Base-by-base conservation (phyloP, 1,140 invertebrate species). In the Drosophila oshimai region DNA sequence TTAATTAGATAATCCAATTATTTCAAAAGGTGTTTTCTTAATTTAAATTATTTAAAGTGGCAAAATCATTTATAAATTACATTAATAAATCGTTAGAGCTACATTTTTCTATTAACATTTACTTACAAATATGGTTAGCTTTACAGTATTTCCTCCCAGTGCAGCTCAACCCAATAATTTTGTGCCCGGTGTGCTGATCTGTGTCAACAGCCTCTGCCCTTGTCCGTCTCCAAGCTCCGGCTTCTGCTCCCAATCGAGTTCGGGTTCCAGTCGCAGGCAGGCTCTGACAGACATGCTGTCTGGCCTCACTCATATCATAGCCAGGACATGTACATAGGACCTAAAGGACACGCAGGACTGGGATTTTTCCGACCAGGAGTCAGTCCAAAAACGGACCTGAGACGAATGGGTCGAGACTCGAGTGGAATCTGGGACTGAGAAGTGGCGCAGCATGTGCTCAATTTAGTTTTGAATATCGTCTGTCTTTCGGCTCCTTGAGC, bases 391-490 rank as follows among this genome's bases (percentile, higher is more conserved):
- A 60, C 24, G 58, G 58, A 62, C 34, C 61, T 33, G 31, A 39
- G 57, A 18, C 50, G 41, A 9, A 26, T 10, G 22, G 12, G 39
- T 24, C 41, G 39, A 22, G 10, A 28, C 36, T 45, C 39, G 24
- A 64, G 24, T 62, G 57, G 37, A 65, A 33, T 31, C 15, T 49
- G 49, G 31, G 15, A 44, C 20, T 50, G 31, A 55, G 68, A 80
- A 86, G 81, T 76, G 72, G 61, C 81, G 28, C 81, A 87, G 81
- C 81, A 67, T 87, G 81, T 81, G 76, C 58, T 74, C 73, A 86
- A 72, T 76, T 76, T 74, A 86, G 71, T 86, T 68, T 75, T 75
- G 73, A 65, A 46, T 74, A 71, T 67, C 53, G 55, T 50, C 58
- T 54, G 55, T 53, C 39, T 50, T 44, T 51, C 13, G 41, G 71